Evolutionary conservation across 2,888 invertebrate species (phyloP).

Genomic region (Dasysyrphus albostriatus): DNA sequence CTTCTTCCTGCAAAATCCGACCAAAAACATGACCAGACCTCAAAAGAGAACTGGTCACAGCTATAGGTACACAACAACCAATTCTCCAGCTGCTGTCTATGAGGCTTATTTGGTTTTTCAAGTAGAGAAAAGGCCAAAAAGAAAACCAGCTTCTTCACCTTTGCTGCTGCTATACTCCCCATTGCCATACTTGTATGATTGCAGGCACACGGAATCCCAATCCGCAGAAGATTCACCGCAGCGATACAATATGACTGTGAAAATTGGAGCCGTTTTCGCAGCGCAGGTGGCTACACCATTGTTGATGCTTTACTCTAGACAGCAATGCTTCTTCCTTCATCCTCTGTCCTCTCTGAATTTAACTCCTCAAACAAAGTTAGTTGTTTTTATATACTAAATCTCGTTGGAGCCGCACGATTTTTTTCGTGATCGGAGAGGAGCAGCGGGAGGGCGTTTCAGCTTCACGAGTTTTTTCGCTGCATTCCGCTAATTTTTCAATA

Average conservation of each 20-base stretch:
- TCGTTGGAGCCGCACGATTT: conserved; percentile 72
- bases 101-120: conserved; percentile 29
- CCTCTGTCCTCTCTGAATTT: conserved; percentile 28
- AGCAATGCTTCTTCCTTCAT: neutral
- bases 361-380: conserved; percentile 27
- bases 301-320: conserved; percentile 59
- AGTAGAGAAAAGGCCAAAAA: conserved; percentile 38
- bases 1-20: conserved; percentile 10
- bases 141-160: conserved; percentile 27
- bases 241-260: conserved; percentile 71
- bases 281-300: conserved; percentile 74
- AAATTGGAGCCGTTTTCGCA: conserved; percentile 73
- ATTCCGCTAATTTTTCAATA: conserved; percentile 74
- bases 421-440: conserved; percentile 49
- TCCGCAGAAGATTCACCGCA: conserved; percentile 53
- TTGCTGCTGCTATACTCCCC: neutral
- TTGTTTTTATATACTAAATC: conserved; percentile 51
- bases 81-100: conserved; percentile 26
- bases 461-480: conserved; percentile 72
- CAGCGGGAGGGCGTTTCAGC: conserved; percentile 48
- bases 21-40: conserved; percentile 46
- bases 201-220: conserved; percentile 46
- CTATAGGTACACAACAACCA: neutral
- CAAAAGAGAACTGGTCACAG: conserved; percentile 54
- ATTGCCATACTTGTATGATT: conserved; percentile 10